phyloP scores from a whole-genome alignment of 2,888 invertebrate genomes.

The Orthosia cruda region DNA sequence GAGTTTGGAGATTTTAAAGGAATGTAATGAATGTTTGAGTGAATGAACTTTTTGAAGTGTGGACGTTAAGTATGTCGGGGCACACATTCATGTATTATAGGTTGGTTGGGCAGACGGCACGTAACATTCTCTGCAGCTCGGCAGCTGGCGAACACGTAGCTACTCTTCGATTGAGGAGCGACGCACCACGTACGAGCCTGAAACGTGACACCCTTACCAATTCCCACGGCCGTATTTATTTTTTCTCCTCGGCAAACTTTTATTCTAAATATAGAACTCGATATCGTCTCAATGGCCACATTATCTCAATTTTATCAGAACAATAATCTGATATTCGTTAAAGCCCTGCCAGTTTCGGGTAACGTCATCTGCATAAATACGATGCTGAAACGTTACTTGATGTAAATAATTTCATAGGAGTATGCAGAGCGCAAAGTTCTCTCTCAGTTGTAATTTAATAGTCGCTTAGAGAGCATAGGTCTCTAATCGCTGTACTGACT shows the following conservation, averaged over 20 bases:
- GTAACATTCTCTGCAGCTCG: slow-evolving; percentile 39
- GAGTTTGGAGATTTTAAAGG: slow-evolving; percentile 7
- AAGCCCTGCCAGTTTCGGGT: slow-evolving; percentile 12
- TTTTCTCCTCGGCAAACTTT: slow-evolving; percentile 76
- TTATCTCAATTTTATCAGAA: slow-evolving; percentile 64
- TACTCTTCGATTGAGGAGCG: slow-evolving; percentile 73
- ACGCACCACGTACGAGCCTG: slow-evolving; percentile 76
- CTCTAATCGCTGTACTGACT: slow-evolving; percentile 2
- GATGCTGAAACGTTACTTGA: slow-evolving; percentile 13
- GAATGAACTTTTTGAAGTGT: slow-evolving; percentile 57
- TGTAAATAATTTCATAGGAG: slow-evolving; percentile 27
- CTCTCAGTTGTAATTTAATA: slow-evolving; percentile 37
- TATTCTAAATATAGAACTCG: slow-evolving; percentile 78
- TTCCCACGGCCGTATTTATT: slow-evolving; percentile 76
- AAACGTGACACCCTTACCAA: slow-evolving; percentile 81
- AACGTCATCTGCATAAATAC: slow-evolving; percentile 32
- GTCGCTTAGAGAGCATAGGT: slow-evolving; percentile 8
- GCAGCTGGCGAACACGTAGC: slow-evolving; percentile 68
- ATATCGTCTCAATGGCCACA: slow-evolving; percentile 68
- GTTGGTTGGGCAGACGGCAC: slow-evolving; percentile 34
- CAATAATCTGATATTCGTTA: slow-evolving; percentile 31
- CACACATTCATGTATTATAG: slow-evolving; percentile 30
- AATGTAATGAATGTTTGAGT: slow-evolving; percentile 27
- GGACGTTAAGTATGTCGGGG: slow-evolving; percentile 28
- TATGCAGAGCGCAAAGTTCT: slow-evolving; percentile 7